These are phyloP conservation scores for Barnardius zonarius DNA, from an alignment of 2,113 vertebrate genomes.

Conservation along the genomic window DNA sequence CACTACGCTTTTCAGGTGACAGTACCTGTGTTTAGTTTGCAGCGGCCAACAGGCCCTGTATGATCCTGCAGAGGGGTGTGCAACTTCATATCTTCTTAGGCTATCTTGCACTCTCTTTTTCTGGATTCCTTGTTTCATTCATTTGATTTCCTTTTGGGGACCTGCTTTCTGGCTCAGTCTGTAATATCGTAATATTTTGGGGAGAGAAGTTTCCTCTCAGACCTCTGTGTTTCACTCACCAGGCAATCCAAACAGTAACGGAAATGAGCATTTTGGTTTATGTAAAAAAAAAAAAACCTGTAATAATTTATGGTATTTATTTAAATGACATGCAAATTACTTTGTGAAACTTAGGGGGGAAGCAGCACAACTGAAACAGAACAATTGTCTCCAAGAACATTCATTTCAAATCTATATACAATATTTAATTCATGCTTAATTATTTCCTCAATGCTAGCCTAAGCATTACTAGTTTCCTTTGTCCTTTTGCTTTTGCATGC, in stretches of 20 bases:
- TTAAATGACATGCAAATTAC: constrained; percentile 66
- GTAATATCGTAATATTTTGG: not conserved
- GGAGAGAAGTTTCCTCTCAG: not conserved
- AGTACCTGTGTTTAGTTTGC: not conserved
- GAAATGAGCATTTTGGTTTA: constrained; percentile 44
- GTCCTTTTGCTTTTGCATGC: constrained; percentile 57
- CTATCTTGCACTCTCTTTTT: not conserved
- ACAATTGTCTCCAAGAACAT: constrained; percentile 53
- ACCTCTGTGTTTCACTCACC: not conserved
- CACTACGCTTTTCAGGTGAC: not conserved
- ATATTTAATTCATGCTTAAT: constrained; percentile 55
- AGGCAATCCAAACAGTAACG: constrained; percentile 31
- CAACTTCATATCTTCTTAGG: not conserved
- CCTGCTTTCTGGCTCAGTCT: not conserved
- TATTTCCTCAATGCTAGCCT: constrained; percentile 42
- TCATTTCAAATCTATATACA: constrained; percentile 49
- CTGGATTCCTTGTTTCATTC: not conserved
- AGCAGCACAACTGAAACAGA: constrained; percentile 39
- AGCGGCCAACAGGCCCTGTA: not conserved
- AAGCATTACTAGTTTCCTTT: constrained; percentile 52
- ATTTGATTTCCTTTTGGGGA: not conserved
- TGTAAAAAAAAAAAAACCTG: constrained; percentile 55
- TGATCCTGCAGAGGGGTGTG: not conserved
- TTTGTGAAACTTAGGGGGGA: constrained; percentile 21
- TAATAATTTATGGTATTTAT: constrained; percentile 46